Evolutionary conservation across 1,140 invertebrate genomes (phyloP).

Genomic region (Geopemphigus sp.): DNA sequence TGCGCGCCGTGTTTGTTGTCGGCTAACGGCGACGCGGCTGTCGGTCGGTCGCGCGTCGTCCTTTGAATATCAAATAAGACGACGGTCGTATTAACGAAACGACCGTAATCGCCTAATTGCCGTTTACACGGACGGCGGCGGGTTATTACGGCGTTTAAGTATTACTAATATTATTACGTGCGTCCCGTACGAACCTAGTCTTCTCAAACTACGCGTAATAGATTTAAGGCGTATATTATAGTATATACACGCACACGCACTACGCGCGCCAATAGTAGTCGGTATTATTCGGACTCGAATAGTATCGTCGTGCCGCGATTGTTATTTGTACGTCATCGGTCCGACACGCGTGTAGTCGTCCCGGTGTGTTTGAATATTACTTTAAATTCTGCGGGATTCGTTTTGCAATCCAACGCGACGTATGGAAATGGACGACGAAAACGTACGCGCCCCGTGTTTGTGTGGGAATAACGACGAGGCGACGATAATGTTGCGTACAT

Average conservation of each 20-base stretch:
- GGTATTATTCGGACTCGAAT: background rate
- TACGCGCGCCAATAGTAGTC: background rate
- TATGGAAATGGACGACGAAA: no score
- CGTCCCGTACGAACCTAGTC: background rate
- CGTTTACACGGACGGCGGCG: background rate
- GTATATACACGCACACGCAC: no score
- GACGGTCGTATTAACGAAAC: background rate
- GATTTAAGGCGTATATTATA: no score
- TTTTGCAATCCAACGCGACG: no score
- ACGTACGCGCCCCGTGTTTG: no score
- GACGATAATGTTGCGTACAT: no score
- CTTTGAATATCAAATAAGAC: conserved; percentile 8
- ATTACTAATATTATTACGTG: background rate
- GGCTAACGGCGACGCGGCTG: background rate
- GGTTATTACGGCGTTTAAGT: background rate
- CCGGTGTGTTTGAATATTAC: background rate
- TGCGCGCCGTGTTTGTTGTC: background rate
- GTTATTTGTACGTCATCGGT: background rate
- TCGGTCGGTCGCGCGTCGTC: background rate
- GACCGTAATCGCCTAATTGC: conserved; percentile 17
- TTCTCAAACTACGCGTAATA: background rate
- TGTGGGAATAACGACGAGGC: no score
- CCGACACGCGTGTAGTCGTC: no score
- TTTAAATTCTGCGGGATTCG: no score
- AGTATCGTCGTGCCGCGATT: background rate